Evolutionary conservation across 1,140 invertebrate genomes (phyloP), one percentile per base, ranked within the genome.

Genomic region (Zaprionus ghesquierei): DNA sequence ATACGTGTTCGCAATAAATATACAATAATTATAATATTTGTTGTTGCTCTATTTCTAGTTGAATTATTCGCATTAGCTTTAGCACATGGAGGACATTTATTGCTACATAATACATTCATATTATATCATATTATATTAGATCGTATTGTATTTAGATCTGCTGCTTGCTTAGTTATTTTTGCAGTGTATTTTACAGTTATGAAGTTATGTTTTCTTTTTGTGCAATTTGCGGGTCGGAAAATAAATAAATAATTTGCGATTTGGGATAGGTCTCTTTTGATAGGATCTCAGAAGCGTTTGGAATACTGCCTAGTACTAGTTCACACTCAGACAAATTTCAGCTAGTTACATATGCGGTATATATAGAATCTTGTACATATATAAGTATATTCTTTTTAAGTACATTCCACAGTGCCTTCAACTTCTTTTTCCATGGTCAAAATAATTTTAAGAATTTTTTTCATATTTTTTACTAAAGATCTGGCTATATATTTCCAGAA

Each of bases 61-160:
- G 77, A 53, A 73, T 75, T 73, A 73, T 74, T 65, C 75, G 80
- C 72, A 68, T 77, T 70, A 75, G 59, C 77, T 91, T 91, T 91
- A 91, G 90, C 90, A 91, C 90, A 91, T 91, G 90, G 90, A 91
- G 90, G 86, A 89, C 82, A 81, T 89, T 85, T 84, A 86, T 84
- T 69, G 70, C 82, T 89, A 91, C 69, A 70, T 89, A 87, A 89
- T 89, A 89, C 82, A 86, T 73, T 79, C 56, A 79, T 65, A 70
- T 56, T 69, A 29, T 55, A 27, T 49, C 31, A 29, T 46, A 46
- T 41, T 15, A 41, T 41, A 41, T 41, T 2, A 5, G n/a, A n/a
- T n/a, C n/a, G n/a, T n/a, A 20, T 22, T 33, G 49, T 70, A 62
- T 72, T 56, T 63, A 75, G 78, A 15, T 15, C 35, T 41, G 35